Conservation (phyloP, 1,140 invertebrate genomes). For the Philotrypesis tridentata region DNA sequence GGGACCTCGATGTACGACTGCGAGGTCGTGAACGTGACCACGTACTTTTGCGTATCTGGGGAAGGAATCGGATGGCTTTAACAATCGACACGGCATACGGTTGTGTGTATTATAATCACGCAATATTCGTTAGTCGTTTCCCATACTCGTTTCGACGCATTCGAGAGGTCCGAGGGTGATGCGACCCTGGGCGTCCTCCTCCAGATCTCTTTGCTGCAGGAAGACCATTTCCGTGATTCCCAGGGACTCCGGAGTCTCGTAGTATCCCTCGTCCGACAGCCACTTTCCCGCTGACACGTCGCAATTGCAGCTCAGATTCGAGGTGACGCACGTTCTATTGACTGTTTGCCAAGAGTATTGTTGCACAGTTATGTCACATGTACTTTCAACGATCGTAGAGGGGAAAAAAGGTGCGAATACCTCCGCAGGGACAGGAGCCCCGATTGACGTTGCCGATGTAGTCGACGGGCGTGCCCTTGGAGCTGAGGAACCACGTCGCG, state of each 20-base stretch:
- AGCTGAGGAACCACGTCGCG: slow-evolving; percentile 92
- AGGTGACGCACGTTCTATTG: slow-evolving; percentile 85
- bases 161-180: slow-evolving; percentile 92
- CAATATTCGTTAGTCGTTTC: too few species aligned
- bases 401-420: slow-evolving; percentile 69
- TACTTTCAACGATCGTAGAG: too few species aligned
- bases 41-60: slow-evolving; percentile 91
- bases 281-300: slow-evolving; percentile 87
- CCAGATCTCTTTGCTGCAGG: slow-evolving; percentile 87
- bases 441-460: slow-evolving; percentile 88
- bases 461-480: slow-evolving; percentile 85
- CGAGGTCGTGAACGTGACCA: slow-evolving; percentile 93
- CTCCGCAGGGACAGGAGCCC: slow-evolving; percentile 78
- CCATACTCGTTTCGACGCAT: slow-evolving; percentile 95
- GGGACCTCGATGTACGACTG: slow-evolving; percentile 94
- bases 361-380: too few species aligned
- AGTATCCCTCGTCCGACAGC: slow-evolving; percentile 90
- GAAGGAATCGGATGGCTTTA: not conserved
- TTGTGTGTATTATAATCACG: slow-evolving; percentile 34
- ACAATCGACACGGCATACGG: too few species aligned
- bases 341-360: slow-evolving; percentile 64
- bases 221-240: slow-evolving; percentile 94
- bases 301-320: slow-evolving; percentile 90
- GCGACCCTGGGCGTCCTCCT: slow-evolving; percentile 86
- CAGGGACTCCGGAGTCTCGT: slow-evolving; percentile 84